Conservation (phyloP, 2,797 vertebrate genomes). For the Girardinus metallicus region DNA sequence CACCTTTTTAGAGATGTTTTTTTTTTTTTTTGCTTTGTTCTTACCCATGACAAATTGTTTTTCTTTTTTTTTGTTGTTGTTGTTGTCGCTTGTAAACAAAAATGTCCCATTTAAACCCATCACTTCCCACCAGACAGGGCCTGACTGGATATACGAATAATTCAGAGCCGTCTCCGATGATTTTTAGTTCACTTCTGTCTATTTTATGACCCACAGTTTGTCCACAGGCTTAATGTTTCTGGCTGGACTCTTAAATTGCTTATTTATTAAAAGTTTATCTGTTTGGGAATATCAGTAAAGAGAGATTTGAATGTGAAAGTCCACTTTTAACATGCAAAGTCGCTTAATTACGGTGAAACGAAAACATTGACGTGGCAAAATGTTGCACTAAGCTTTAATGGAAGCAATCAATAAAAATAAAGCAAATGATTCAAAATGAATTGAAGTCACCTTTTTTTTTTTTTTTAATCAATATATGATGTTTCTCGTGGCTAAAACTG, state of each 20-base stretch:
- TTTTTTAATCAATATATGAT: not conserved
- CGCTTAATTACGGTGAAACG: not conserved
- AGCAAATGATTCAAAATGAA: not conserved
- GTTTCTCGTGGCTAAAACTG: not conserved
- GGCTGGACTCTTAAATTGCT: not conserved
- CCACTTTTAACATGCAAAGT: not conserved
- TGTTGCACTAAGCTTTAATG: not conserved
- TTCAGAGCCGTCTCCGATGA: not conserved
- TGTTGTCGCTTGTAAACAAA: not conserved
- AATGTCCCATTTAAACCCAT: not conserved
- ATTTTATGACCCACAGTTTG: not conserved
- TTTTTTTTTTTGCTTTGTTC: not conserved
- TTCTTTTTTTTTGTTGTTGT: not conserved
- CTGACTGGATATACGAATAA: not conserved
- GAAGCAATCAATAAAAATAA: conserved; percentile 1
- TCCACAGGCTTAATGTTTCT: not conserved
- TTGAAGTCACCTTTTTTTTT: not conserved
- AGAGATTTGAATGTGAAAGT: not conserved
- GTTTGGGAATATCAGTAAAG: not conserved
- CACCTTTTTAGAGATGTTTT: conserved; percentile 4
- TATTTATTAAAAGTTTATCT: conserved; percentile 8
- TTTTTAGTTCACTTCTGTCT: not conserved
- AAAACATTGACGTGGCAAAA: not conserved
- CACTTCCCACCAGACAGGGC: no score
- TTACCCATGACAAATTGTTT: not conserved